These are phyloP conservation scores for Eupristina koningsbergeri DNA, from an alignment of 1,140 invertebrate genomes.

Conservation along the genomic window DNA sequence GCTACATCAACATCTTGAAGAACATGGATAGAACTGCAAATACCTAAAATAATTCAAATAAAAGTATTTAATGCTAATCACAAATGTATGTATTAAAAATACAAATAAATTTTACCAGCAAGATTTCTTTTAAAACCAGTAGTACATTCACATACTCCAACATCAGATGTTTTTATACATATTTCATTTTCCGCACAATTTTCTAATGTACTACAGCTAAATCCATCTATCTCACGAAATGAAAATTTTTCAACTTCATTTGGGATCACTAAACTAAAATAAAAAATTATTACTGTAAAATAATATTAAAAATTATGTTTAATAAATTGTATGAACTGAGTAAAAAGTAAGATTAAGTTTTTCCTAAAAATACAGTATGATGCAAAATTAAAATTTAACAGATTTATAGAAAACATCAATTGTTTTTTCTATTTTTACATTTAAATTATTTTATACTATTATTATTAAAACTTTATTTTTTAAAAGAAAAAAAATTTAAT, in stretches of 20 bases:
- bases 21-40: conserved; percentile 56
- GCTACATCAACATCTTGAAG: conserved; percentile 55
- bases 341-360: not conserved
- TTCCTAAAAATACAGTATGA: too few relatives aligned
- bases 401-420: too few relatives aligned
- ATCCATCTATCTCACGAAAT: conserved; percentile 66
- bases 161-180: conserved; percentile 77
- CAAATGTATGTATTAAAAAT: not conserved
- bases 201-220: conserved; percentile 67
- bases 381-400: too few relatives aligned
- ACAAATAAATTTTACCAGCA: conserved; percentile 61
- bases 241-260: conserved; percentile 67
- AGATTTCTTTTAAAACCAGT: conserved; percentile 75
- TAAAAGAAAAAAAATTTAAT: not conserved
- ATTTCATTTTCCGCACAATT: conserved; percentile 79
- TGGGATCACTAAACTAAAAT: conserved; percentile 66
- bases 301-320: not conserved
- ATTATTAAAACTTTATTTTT: not conserved
- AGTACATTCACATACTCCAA: conserved; percentile 81
- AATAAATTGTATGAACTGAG: not conserved
- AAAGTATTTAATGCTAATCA: conserved; percentile 24
- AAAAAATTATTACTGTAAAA: conserved; percentile 20
- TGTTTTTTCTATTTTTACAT: too few relatives aligned
- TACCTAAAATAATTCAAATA: conserved; percentile 53
- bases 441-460: not conserved